Evolutionary conservation across 2,888 invertebrate species (phyloP), one percentile per base, ranked within the genome.

Genomic region (Harmothoe impar): DNA sequence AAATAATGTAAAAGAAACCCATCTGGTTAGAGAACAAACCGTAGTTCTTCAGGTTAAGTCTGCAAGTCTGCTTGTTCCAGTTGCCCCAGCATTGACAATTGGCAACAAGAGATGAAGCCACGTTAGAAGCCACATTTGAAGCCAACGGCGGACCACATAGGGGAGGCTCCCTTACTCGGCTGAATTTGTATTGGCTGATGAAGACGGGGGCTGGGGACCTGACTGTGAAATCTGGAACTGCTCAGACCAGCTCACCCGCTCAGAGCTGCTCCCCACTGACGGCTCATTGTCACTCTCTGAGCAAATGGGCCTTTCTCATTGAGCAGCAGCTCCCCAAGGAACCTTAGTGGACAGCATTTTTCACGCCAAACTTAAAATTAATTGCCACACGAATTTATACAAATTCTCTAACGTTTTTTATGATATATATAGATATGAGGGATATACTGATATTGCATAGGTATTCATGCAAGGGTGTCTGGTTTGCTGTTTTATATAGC

Each of bases 221-320:
- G 86, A 54, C 86, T 5, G 54, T 86, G 86, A 86, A 86, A 86
- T 86, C 54, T 54, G 84, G 52, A 84, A 17, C 84, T n/a, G 84
- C 77, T 77, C 77, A 77, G 29, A 81, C 15, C 81, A 7, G 25
- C 81, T 81, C 35, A 29, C 20, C 86, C 52, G 54, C 54, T 86
- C 43, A 81, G 35, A 81, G 23, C 43, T 33, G 81, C 81, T 72
- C 81, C 86, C 54, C 86, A 86, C 52, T 54, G 86, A 31, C 86
- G 33, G 10, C 56, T 86, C 86, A 86, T 86, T 86, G 86, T 54
- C 86, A 54, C 86, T 54, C 54, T 15, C n/a, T 31, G 29, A 77
- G 77, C 77, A 72, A 72, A 72, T 72, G 72, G 72, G 17, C 31
- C 62, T 72, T 25, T 29, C 72, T 25, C 72, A 62, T n/a, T 72